A percentile compares a stretch with the other conserved stretches of the same genome.
These are phyloP conservation scores for Glossophaga mutica DNA, from an alignment of 2,797 vertebrate species.

Conservation along the genomic window DNA sequence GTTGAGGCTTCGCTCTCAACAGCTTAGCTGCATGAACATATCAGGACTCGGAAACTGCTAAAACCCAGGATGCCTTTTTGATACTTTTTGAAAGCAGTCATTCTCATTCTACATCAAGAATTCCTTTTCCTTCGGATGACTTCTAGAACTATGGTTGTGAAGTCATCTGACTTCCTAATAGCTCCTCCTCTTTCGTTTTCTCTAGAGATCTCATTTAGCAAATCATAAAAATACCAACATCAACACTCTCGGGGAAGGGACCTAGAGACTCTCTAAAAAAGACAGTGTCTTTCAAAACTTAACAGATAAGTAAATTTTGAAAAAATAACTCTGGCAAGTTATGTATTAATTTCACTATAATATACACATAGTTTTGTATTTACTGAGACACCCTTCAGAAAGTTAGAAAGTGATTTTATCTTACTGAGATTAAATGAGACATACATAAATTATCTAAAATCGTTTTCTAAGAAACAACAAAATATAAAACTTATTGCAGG, in stretches of 20 bases:
- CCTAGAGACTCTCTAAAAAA: not conserved
- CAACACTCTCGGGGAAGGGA: not conserved
- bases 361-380: not conserved
- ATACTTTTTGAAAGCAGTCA: not conserved
- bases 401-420: constrained; percentile 11
- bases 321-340: not conserved
- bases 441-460: constrained; percentile 26
- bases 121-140: constrained; percentile 12
- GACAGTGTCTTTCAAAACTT: not conserved
- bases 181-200: not conserved
- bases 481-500: not conserved
- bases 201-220: not conserved
- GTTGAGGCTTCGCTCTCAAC: not conserved
- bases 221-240: not conserved
- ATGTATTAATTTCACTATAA: not conserved
- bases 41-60: constrained; percentile 26
- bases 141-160: not conserved
- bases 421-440: constrained; percentile 38
- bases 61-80: constrained; percentile 25
- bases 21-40: not conserved
- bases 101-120: constrained; percentile 21
- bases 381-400: constrained; percentile 25
- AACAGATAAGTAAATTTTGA: constrained; percentile 19
- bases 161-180: not conserved
- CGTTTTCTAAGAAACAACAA: constrained; percentile 8